Percentiles rank a stretch among this genome's conserved stretches.
phyloP scores from a whole-genome alignment of 2,888 invertebrate genomes.

The Helicoverpa assulta region DNA sequence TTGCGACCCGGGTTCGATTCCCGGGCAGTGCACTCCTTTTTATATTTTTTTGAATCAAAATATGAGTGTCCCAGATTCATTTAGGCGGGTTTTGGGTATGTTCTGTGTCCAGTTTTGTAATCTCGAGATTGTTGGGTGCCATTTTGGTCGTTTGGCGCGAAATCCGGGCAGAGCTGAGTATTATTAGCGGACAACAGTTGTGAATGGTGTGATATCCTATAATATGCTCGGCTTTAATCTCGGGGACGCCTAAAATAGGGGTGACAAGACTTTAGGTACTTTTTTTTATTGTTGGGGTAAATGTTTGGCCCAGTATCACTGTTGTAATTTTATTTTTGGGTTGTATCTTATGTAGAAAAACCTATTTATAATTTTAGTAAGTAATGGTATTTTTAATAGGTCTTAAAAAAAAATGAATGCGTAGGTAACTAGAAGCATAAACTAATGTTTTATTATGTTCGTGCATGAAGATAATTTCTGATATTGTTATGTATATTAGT shows the following conservation, averaged over 20 bases:
- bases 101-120: constrained; percentile 50
- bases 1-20: constrained; percentile 99
- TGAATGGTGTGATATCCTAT: constrained; percentile 54
- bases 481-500: too few relatives aligned
- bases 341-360: too few relatives aligned
- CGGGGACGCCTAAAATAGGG: constrained; percentile 36
- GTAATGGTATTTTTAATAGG: too few relatives aligned
- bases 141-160: constrained; percentile 46
- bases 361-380: too few relatives aligned
- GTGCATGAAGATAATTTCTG: too few relatives aligned
- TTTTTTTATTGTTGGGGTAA: neutral
- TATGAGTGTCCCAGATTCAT: constrained; percentile 4
- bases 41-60: constrained; percentile 20
- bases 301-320: neutral
- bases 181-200: constrained; percentile 61
- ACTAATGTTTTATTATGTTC: too few relatives aligned
- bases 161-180: constrained; percentile 44
- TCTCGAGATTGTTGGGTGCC: constrained; percentile 46
- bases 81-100: constrained; percentile 26
- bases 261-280: constrained; percentile 8
- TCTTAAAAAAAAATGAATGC: too few relatives aligned
- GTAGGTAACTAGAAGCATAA: too few relatives aligned
- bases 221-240: constrained; percentile 62
- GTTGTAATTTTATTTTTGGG: neutral
- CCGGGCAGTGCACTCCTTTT: constrained; percentile 93